Percentiles rank a stretch among this genome's conserved stretches.
Evolutionary conservation across 2,888 invertebrate species (phyloP).

Genomic region (Sesia bembeciformis): DNA sequence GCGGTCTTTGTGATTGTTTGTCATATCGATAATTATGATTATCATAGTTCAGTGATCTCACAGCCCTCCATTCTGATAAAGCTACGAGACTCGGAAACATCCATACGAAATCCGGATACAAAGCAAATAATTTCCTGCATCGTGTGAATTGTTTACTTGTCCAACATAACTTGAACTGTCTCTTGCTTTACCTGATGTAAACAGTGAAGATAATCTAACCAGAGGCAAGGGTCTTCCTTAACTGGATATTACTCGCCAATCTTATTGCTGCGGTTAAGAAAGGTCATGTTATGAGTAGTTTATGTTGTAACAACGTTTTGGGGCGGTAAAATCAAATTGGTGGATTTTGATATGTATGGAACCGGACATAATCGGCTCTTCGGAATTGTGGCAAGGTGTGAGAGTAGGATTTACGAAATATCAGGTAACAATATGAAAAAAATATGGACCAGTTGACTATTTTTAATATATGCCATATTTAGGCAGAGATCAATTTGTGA

Average conservation of each 20-base stretch:
- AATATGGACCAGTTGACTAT: too few species aligned
- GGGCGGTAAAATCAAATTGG: not conserved
- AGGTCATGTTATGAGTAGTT: not conserved
- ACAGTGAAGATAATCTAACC: not conserved
- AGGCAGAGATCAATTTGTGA: too few species aligned
- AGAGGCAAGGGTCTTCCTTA: conserved; percentile 1
- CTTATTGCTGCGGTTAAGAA: not conserved
- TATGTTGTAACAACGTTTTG: too few species aligned
- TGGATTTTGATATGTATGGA: conserved; percentile 1
- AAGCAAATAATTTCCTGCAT: conserved; percentile 18
- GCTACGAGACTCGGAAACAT: conserved; percentile 15
- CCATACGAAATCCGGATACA: conserved; percentile 10
- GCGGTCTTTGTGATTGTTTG: not conserved
- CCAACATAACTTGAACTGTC: conserved; percentile 11
- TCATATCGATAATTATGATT: not conserved
- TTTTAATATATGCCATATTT: too few species aligned
- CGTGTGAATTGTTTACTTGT: conserved; percentile 14
- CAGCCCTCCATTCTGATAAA: not conserved
- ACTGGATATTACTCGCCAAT: conserved; percentile 4
- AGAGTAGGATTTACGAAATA: conserved; percentile 1
- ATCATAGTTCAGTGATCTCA: conserved; percentile 7
- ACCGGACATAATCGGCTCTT: conserved; percentile 12
- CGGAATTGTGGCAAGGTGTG: conserved; percentile 6
- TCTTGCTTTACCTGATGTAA: conserved; percentile 3
- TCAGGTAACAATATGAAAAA: not conserved